phyloP scores from a whole-genome alignment of 2,113 vertebrate genomes.

The Grallaria varia region DNA sequence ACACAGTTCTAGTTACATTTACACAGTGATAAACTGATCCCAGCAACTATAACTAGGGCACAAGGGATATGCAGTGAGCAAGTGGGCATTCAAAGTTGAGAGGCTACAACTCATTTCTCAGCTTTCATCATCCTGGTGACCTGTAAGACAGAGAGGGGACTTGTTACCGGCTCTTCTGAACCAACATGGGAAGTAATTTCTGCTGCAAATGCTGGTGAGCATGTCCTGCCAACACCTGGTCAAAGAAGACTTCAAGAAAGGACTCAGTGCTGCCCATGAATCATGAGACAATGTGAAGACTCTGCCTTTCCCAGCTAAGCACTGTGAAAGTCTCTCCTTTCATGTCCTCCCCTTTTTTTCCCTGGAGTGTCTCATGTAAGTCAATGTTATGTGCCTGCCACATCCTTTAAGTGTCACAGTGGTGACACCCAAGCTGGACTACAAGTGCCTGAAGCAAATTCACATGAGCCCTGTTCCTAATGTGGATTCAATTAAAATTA shows the following conservation, averaged over 20 bases:
- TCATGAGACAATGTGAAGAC: neutral
- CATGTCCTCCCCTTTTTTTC: neutral
- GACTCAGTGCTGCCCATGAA: neutral
- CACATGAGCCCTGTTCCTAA: neutral
- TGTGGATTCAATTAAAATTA: slow-evolving; percentile 41
- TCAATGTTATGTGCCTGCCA: neutral
- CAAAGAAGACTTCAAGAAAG: neutral
- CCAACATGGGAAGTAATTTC: neutral
- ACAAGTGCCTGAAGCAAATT: neutral
- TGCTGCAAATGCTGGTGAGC: neutral
- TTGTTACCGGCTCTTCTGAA: neutral
- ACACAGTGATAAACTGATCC: no score
- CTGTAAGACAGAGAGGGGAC: neutral
- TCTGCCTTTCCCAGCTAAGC: neutral
- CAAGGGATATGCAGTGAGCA: neutral
- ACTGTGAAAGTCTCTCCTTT: neutral
- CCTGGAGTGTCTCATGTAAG: neutral
- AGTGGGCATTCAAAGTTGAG: neutral
- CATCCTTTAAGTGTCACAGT: neutral
- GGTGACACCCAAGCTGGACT: neutral
- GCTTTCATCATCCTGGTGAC: neutral
- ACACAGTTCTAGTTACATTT: no score
- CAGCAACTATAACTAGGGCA: no score
- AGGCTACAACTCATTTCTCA: neutral
- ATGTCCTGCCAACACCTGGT: neutral